Evolutionary conservation across 2,113 vertebrate genomes (phyloP).

Genomic region (Petromus typicus): DNA sequence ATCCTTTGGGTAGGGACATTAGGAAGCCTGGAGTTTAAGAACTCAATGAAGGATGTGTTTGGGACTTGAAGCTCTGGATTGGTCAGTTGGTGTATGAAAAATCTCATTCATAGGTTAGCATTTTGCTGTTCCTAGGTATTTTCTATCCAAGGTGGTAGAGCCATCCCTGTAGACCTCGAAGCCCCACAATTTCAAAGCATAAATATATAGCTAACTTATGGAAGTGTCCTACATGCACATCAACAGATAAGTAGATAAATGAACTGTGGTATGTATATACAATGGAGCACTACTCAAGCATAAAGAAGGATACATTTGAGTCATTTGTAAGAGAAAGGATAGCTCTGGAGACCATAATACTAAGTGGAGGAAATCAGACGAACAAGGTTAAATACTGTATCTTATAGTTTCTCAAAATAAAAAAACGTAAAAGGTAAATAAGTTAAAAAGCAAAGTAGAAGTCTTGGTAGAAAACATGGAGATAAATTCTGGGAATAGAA

Average conservation of each 20-base stretch:
- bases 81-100: background rate
- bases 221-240: background rate
- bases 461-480: background rate
- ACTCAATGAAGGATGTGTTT: background rate
- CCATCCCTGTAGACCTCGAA: background rate
- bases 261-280: background rate
- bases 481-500: background rate
- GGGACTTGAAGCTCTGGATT: background rate
- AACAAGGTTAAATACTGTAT: background rate
- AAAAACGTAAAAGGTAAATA: background rate
- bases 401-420: background rate
- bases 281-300: background rate
- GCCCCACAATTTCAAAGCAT: background rate
- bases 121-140: background rate
- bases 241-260: background rate
- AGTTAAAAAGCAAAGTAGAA: background rate
- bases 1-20: background rate
- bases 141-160: background rate
- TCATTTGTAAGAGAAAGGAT: background rate
- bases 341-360: background rate
- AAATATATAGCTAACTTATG: background rate
- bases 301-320: background rate
- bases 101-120: background rate
- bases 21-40: background rate
- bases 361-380: background rate